Evolutionary conservation across 2,797 vertebrate genomes (phyloP).

Genomic region (Garrulus glandarius): DNA sequence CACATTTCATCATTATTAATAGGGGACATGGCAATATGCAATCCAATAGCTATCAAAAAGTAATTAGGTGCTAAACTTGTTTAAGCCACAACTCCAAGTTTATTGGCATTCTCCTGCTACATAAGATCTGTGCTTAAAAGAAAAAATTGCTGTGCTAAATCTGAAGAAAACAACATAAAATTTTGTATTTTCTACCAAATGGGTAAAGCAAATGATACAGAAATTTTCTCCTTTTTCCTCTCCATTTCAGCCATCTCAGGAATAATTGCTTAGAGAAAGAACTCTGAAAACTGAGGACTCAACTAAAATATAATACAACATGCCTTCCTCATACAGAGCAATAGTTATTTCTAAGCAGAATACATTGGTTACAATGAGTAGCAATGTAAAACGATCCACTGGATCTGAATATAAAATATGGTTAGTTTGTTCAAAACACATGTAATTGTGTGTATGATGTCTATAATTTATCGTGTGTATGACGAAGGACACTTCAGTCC

Average conservation of each 20-base stretch:
- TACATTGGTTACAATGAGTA: background rate
- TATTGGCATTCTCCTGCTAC: background rate
- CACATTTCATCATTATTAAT: background rate
- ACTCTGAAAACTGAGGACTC: background rate
- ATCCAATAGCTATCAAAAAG: background rate
- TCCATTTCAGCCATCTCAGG: background rate
- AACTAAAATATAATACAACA: background rate
- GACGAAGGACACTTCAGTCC: background rate
- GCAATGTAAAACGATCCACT: background rate
- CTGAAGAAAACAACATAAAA: background rate
- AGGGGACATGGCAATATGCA: background rate
- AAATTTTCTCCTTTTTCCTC: background rate
- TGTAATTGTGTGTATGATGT: background rate
- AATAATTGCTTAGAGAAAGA: background rate
- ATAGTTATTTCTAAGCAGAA: background rate
- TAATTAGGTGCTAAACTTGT: background rate
- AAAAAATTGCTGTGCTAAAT: background rate
- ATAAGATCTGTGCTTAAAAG: background rate
- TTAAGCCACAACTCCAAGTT: background rate
- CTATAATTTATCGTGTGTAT: fast-evolving
- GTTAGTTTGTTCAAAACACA: background rate
- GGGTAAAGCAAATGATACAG: background rate
- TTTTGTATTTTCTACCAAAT: background rate
- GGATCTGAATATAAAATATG: background rate
- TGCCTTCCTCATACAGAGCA: background rate